Base-by-base conservation (phyloP, 2,888 invertebrate species). In the Conus canariensis region DNA sequence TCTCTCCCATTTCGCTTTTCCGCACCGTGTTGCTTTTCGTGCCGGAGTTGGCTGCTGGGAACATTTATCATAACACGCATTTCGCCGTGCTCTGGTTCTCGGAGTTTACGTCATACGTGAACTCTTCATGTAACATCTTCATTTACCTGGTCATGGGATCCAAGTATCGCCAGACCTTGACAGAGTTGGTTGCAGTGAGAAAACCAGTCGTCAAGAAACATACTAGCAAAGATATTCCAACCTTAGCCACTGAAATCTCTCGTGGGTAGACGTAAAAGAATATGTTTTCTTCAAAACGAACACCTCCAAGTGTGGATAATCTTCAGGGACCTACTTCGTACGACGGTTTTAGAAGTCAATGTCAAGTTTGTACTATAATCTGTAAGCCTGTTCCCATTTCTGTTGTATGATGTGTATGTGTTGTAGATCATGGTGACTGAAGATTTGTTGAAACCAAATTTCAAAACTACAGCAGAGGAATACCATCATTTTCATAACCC, bases 31-130 rank as follows among this genome's bases (percentile, higher is more conserved):
- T 83, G 82, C 56, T 83, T 1, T 83, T 83, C 19, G 82, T 83
- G 25, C 82, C 82, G 22, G 56, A 83, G 82, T 56, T 83, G 19
- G 82, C 82, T 9, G 56, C 82, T 6, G 82, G 82, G 58, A 58
- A 58, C 16, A 83, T 83, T 8, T 83, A 83, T 22, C 82, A 83
- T 22, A 83, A 83, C 82, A 83, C 82, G 82, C 82, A 83, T 19
- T 83, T 83, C 19, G 56, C 82, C 58, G 82, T 83, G 82, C 82
- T 83, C 30, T 83, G 82, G 82, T 83, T 83, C 58, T 83, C 82
- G 2, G 82, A 83, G 82, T 83, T 83, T 19, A 83, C 82, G 7
- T 83, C 82, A 0, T 83, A 83, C 22, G 58, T 83, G 58, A 83
- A 83, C 25, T 83, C 82, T 22, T 56, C 82, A 22, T 83, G 86